Evolutionary conservation across 2,888 invertebrate species (phyloP), one percentile per base, ranked within the genome.

Genomic region (Ennomos erosarius): DNA sequence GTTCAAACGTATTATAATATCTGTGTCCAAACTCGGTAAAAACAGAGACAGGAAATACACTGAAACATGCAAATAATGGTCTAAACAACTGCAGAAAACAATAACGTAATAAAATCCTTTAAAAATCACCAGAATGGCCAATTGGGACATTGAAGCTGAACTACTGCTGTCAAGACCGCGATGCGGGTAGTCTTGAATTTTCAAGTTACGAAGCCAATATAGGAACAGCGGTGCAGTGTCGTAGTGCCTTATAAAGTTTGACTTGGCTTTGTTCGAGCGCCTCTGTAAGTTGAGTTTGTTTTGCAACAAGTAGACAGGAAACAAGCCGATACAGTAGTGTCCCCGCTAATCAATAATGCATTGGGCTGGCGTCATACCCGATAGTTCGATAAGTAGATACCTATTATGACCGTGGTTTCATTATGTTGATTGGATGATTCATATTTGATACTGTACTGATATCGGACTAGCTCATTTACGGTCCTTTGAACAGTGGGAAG

Each of bases 121-220:
- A 26, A 26, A 26, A 26, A 16, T 1, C 26, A 26, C 26, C 26
- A 26, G 6, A 26, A 26, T 26, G 6, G 6, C 26, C 26, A 26
- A 26, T 26, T 1, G 6, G 0, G 6, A 26, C 26, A 26, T 6
- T 26, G 26, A 26, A 26, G 26, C 49, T 10, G 1, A 46, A 40
- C 16, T 57, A 60, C 60, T 46, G 40, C 9, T 33, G 49, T 45
- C 12, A 36, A 55, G 36, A 43, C 38, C 34, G 38, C 26, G 45
- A 62, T 61, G 52, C 48, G 75, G 73, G 76, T 78, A 79, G 79
- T 79, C 73, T 72, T 75, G 82, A 79, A 81, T 82, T 84, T 81
- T 77, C 77, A 79, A 87, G 81, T 85, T 79, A 69, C 71, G 74
- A 82, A 84, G 83, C 81, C 84, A 86, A 85, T 84, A 81, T 79